phyloP scores from a whole-genome alignment of 2,797 vertebrate species.

The Miichthys miiuy region DNA sequence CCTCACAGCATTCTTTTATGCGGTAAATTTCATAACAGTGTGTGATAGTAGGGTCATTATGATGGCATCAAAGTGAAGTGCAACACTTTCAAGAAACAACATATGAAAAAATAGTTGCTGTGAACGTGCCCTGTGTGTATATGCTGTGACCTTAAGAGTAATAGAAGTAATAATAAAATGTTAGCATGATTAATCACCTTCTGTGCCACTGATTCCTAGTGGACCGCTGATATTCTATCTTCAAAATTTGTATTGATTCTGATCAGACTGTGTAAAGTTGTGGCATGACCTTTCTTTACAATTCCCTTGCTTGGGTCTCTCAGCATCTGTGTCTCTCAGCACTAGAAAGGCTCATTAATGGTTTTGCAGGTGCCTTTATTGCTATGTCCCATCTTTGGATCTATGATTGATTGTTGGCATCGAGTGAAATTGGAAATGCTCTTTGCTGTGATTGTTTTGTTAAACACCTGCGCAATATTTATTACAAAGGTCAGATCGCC shows the following conservation, averaged over 20 bases:
- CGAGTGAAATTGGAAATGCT: conserved; percentile 80
- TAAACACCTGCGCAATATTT: conserved; percentile 77
- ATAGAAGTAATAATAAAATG: conserved; percentile 77
- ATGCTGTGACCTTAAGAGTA: conserved; percentile 62
- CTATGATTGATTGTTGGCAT: conserved; percentile 83
- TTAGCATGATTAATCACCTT: conserved; percentile 85
- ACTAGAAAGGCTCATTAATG: conserved; percentile 77
- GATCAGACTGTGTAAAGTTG: conserved; percentile 85
- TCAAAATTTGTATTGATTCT: conserved; percentile 86
- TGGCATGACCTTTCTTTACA: conserved; percentile 84
- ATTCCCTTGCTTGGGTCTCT: conserved; percentile 64
- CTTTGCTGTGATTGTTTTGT: conserved; percentile 81
- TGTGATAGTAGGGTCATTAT: conserved; percentile 63
- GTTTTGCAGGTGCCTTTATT: conserved; percentile 77
- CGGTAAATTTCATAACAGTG: conserved; percentile 64
- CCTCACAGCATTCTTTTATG: conserved; percentile 73
- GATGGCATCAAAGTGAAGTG: conserved; percentile 59
- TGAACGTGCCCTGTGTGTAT: conserved; percentile 42
- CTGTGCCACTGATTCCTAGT: conserved; percentile 77
- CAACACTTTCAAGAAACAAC: conserved; percentile 50
- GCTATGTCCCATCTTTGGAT: conserved; percentile 75
- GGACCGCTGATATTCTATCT: conserved; percentile 81
- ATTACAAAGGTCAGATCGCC: conserved; percentile 73
- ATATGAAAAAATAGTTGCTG: conserved; percentile 36
- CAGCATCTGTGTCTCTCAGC: conserved; percentile 78